phyloP scores from a whole-genome alignment of 2,888 invertebrate species.

The Schizotus pectinicornis region DNA sequence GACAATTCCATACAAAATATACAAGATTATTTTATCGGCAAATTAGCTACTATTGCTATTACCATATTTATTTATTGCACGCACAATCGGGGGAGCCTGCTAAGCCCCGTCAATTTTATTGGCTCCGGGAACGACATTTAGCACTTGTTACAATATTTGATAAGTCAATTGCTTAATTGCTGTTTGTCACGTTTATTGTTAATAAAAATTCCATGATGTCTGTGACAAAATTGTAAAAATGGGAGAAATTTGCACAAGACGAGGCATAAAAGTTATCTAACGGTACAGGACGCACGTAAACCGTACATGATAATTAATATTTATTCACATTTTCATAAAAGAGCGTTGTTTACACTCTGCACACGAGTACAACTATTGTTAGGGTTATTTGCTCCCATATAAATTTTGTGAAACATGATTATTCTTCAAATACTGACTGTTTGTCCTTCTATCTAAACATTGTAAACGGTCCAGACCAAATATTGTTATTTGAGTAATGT shows the following conservation, averaged over 20 bases:
- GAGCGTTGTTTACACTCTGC: conserved; percentile 18
- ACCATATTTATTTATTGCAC: conserved; percentile 1
- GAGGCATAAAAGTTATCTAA: conserved; percentile 3
- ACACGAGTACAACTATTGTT: conserved; percentile 25
- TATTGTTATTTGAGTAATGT: conserved; percentile 26
- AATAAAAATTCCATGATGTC: too few relatives aligned
- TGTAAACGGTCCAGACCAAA: conserved; percentile 37
- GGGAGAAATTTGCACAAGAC: background rate
- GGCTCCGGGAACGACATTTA: too few relatives aligned
- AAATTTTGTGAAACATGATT: conserved; percentile 24
- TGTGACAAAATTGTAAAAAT: background rate
- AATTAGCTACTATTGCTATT: conserved; percentile 14
- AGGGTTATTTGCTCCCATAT: conserved; percentile 20
- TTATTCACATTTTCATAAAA: conserved; percentile 37
- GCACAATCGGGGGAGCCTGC: background rate
- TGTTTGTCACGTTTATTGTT: too few relatives aligned
- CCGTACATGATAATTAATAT: conserved; percentile 34
- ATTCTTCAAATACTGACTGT: conserved; percentile 43
- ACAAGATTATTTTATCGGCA: conserved; percentile 14
- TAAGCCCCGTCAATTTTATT: background rate
- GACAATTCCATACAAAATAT: conserved; percentile 29
- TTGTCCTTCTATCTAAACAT: conserved; percentile 49
- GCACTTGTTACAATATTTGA: too few relatives aligned
- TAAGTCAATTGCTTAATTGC: too few relatives aligned
- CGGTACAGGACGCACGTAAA: background rate